Evolutionary conservation across 2,888 invertebrate species (phyloP), one percentile per base, ranked within the genome.

Genomic region (Ommatoiulus sabulosus): DNA sequence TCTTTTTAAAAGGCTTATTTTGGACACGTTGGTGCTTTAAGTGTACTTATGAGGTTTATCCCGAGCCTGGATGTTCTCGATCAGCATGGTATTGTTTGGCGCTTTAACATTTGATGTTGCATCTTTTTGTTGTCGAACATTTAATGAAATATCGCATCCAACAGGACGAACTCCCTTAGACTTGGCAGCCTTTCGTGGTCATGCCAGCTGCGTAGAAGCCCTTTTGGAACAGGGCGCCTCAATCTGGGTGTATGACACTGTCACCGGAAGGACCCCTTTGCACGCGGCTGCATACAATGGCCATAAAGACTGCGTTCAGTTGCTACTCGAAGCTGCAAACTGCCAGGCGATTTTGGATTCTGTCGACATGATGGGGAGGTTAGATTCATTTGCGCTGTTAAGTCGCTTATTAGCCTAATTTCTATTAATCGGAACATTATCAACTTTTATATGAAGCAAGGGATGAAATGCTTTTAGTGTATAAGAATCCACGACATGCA

Each of bases 221-320:
- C 92, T 95, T 88, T 91, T 95, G 87, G 92, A 93, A 52, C 94
- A 93, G 90, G 94, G 94, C 57, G 94, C 95, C 86, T 93, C 93
- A 88, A 94, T 95, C 17, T 92, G 93, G 88, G 93, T 94, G 86
- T 93, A 93, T 90, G 93, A 93, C 90, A 92, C 92, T 87, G 92
- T 93, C 20, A 92, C 92, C 20, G 93, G 93, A 52, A 92, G 94
- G 92, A 94, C 94, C 20, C 93, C 94, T 17, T 92, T 94, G 12
- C 94, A 94, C 90, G 92, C 94, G 87, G 95, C 95, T 3, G 94
- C 94, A 85, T 93, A 94, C 89, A 93, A 94, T 91, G 95, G 95
- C 44, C 94, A 95, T 91, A 92, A 93, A 24, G 93, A 94, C 90
- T 94, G 94, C 91, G 91, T 95, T 63, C 92, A 93, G 63, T 91